A percentile compares a stretch with the other conserved stretches of the same genome.
These are phyloP conservation scores for Achlya flavicornis DNA, from an alignment of 2,888 invertebrate genomes.

Conservation along the genomic window DNA sequence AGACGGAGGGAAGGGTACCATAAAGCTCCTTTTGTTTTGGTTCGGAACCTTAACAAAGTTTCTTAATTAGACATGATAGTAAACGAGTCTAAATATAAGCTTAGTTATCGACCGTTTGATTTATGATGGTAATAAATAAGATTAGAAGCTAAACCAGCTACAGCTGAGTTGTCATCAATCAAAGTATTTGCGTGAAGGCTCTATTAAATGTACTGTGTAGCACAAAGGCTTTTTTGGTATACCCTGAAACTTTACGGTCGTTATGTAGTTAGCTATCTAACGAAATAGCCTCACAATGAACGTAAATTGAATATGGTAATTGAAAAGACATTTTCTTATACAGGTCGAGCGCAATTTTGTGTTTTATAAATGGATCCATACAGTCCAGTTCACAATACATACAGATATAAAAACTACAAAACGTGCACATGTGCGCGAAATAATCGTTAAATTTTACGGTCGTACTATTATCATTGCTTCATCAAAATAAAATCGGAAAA, in stretches of 20 bases:
- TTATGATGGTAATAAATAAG: slow-evolving; percentile 32
- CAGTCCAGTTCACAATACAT: no score
- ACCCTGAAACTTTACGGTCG: neutral
- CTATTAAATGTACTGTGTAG: slow-evolving; percentile 1
- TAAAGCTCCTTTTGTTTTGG: no score
- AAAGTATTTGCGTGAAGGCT: slow-evolving; percentile 18
- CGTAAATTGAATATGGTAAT: neutral
- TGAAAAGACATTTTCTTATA: neutral
- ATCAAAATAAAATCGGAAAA: slow-evolving; percentile 21
- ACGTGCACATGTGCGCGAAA: neutral
- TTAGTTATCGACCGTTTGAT: slow-evolving; percentile 23
- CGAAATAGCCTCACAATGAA: neutral
- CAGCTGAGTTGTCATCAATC: slow-evolving; percentile 30
- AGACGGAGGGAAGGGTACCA: no score
- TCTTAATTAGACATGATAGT: neutral
- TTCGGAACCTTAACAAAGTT: no score
- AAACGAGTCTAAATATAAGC: slow-evolving; percentile 5
- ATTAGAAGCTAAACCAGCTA: slow-evolving; percentile 30
- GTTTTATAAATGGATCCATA: neutral
- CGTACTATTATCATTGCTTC: slow-evolving; percentile 2
- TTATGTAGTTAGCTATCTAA: slow-evolving; percentile 1
- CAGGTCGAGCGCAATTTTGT: no score
- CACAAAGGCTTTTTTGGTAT: slow-evolving; percentile 2
- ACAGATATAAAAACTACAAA: neutral
- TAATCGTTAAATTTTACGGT: neutral